Evolutionary conservation across 2,113 vertebrate genomes (phyloP), one percentile per base, ranked within the genome.

Genomic region (Thymallus thymallus): DNA sequence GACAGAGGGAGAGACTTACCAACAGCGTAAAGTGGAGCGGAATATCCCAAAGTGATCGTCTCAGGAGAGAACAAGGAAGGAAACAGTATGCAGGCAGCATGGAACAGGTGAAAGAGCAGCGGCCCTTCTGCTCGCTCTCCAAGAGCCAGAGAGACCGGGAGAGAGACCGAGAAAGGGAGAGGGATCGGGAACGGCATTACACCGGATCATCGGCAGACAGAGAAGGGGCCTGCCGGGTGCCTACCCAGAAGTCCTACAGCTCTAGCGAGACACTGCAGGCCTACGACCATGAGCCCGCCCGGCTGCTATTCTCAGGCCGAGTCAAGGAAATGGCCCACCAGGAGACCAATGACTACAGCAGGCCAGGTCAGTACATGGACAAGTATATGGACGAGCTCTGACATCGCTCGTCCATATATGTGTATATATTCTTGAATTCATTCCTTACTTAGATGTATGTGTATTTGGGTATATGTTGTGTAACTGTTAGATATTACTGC

Each of bases 201-300:
- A 94, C 95, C 0, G 94, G 94, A 87, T 95, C 95, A 77, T 95
- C 96, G 0, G 84, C 94, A 1, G 96, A 96, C 84, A 94, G 93
- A 80, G 95, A 95, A 78, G 70, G 72, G 18, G 45, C 62, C 84
- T 96, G 96, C 80, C 90, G 96, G 74, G 97, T 99, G 10, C 96
- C 97, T 80, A 99, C 97, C 0, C 97, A 98, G 93, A 98, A 98
- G 84, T 98, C 97, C 13, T 98, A 98, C 91, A 99, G 96, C 88
- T 99, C 98, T 88, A 98, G 96, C 72, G 96, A 98, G 86, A 98
- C 98, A 22, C 84, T 99, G 76, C 97, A 98, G 91, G 96, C 96
- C 80, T 98, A 97, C 80, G 97, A 99, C 89, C 96, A 99, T 94
- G 96, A 97, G 90, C 95, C 95, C 24, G 93, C 96, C 1, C 91